Percentiles rank a stretch among this genome's conserved stretches.
These are phyloP conservation scores for Pomatorhinus ruficollis DNA, from an alignment of 2,113 vertebrate species.

Conservation along the genomic window DNA sequence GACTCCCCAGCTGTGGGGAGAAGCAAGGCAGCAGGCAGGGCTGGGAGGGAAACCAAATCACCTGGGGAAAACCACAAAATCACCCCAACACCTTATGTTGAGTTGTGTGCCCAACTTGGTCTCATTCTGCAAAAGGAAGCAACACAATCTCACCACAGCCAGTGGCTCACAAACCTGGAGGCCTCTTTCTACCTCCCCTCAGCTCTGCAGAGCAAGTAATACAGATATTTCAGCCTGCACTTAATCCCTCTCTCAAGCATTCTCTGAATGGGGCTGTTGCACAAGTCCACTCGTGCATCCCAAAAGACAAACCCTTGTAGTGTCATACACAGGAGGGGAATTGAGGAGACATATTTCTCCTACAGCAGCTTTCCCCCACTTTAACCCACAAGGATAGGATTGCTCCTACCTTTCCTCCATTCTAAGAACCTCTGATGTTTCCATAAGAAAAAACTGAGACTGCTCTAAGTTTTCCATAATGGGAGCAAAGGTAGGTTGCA, in stretches of 20 bases:
- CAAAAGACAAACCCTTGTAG: background rate
- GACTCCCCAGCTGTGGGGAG: background rate
- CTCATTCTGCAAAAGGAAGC: background rate
- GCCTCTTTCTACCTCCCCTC: background rate
- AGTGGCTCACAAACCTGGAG: background rate
- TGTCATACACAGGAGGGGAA: background rate
- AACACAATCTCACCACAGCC: fast-evolving
- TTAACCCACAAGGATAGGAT: background rate
- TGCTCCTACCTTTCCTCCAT: background rate
- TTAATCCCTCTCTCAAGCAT: background rate
- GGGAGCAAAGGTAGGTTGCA: background rate
- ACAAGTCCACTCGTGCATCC: background rate
- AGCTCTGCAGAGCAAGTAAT: fast-evolving
- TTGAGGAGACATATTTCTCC: background rate
- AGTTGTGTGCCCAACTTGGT: fast-evolving
- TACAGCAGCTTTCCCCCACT: background rate
- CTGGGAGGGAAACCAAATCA: background rate
- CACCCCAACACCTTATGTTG: fast-evolving
- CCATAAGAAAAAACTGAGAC: background rate
- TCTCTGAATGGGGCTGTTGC: background rate
- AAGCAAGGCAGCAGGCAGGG: background rate
- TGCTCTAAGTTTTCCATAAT: background rate
- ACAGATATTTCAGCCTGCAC: background rate
- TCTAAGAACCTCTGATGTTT: background rate
- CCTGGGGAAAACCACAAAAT: background rate